Base-by-base conservation (phyloP, 1,140 invertebrate genomes). In the Drosophila jambulina region DNA sequence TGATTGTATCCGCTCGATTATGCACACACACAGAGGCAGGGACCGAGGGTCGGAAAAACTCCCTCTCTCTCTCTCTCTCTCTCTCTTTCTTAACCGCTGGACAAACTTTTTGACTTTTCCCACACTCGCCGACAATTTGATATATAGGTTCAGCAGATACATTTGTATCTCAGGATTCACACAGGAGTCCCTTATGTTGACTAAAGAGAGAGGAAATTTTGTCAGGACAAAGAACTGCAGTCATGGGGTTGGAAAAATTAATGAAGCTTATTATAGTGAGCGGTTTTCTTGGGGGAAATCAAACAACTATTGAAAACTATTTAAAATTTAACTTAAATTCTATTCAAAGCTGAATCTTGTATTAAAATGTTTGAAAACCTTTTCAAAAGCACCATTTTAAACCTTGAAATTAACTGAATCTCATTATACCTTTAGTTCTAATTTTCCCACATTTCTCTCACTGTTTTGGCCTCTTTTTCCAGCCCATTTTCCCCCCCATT, bases 1-100 rank as follows among this genome's bases (percentile, higher is more conserved):
- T 86, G 90, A 91, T 91, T 90, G 90, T 91, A 91, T 91, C 90
- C 90, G 90, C 90, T 91, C 90, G 90, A 91, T 91, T 91, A 91
- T 91, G 80, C 90, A 91, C 90, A 79, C 68, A 81, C 42, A 62
- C 27, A 58, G 10, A 56, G 29, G 53, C 36, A 60, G 15, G 64
- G 23, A 49, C 46, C 13, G 42, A 42, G 36, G 61, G n/a, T 46
- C 25, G 21, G 32, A 38, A 45, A 45, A 61, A 67, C 42, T 38
- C 7, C 23, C 13, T 38, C 5, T 21, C 36, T 3, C 23, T 7
- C 38, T 15, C 19, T 25, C 48, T 27, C 63, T 25, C 51, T 3
- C 9, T 27, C 67, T 21, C 53, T 40, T 72, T 46, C 48, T 68
- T 45, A 68, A 34, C 53, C 53, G 54, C 32, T 19, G 59, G 54